These are phyloP conservation scores for Eurystomus gularis DNA, from an alignment of 2,113 vertebrate species.

Conservation along the genomic window DNA sequence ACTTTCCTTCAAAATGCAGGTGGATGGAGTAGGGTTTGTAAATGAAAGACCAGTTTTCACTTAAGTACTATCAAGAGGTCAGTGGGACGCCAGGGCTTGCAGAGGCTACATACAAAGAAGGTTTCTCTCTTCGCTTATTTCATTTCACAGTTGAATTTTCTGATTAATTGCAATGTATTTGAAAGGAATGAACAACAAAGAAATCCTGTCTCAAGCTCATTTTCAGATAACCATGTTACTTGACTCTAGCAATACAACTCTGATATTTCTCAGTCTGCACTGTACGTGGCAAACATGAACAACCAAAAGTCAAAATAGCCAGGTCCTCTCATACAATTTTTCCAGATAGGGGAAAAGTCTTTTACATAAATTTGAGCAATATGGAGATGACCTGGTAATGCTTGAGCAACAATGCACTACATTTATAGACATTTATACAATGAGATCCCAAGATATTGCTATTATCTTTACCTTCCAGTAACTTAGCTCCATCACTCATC, in stretches of 20 bases:
- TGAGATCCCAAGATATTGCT: neutral
- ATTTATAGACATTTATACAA: neutral
- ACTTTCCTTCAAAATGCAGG: neutral
- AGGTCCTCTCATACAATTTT: neutral
- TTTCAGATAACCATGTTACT: neutral
- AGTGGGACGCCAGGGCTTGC: neutral
- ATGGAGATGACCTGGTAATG: neutral
- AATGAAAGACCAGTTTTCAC: neutral
- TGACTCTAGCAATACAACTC: neutral
- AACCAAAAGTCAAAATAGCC: neutral
- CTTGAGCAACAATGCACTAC: neutral
- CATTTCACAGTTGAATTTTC: neutral
- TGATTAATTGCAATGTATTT: neutral
- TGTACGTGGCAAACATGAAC: rapidly evolving
- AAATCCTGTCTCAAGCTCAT: neutral
- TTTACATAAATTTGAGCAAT: neutral
- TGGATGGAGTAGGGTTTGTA: neutral
- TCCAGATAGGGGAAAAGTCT: neutral
- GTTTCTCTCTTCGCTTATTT: neutral
- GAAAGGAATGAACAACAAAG: neutral
- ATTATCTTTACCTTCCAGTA: neutral
- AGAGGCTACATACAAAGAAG: rapidly evolving
- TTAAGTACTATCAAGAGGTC: neutral
- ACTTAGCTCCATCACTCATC: neutral
- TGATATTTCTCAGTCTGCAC: neutral